A percentile compares a stretch with the other conserved stretches of the same genome.
Conservation (phyloP, 2,797 vertebrate genomes). For the Cyclura pinguis region DNA sequence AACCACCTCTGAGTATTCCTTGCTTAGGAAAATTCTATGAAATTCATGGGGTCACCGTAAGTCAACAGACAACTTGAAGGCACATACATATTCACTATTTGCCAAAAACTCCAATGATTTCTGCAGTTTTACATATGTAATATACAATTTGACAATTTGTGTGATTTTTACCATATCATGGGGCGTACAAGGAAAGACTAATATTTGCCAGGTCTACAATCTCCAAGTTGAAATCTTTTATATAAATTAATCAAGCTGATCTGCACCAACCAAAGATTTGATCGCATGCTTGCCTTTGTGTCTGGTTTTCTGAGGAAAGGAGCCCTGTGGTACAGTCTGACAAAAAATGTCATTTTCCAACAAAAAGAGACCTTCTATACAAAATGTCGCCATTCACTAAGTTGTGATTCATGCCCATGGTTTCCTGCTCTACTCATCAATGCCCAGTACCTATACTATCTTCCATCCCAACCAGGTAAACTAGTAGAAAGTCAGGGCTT, state of each 20-base stretch:
- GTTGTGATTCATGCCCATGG: background rate
- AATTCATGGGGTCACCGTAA: too few relatives aligned
- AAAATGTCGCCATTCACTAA: background rate
- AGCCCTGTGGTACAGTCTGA: background rate
- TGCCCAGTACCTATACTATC: background rate
- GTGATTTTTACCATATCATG: background rate
- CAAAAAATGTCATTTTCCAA: background rate
- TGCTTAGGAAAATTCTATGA: too few relatives aligned
- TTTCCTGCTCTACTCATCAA: background rate
- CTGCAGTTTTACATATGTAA: background rate
- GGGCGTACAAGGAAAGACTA: background rate
- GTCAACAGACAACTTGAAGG: too few relatives aligned
- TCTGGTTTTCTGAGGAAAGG: background rate
- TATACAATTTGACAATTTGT: background rate
- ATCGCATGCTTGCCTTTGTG: background rate
- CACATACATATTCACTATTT: background rate
- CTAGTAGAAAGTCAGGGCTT: background rate
- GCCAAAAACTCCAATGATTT: background rate
- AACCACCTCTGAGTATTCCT: too few relatives aligned
- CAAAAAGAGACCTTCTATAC: background rate
- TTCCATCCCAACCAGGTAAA: background rate
- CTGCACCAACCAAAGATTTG: background rate
- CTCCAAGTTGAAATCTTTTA: background rate
- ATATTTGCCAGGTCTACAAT: background rate
- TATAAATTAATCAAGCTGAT: background rate